Base-by-base conservation (phyloP, 2,888 invertebrate species). In the Ferdinandea cuprea region DNA sequence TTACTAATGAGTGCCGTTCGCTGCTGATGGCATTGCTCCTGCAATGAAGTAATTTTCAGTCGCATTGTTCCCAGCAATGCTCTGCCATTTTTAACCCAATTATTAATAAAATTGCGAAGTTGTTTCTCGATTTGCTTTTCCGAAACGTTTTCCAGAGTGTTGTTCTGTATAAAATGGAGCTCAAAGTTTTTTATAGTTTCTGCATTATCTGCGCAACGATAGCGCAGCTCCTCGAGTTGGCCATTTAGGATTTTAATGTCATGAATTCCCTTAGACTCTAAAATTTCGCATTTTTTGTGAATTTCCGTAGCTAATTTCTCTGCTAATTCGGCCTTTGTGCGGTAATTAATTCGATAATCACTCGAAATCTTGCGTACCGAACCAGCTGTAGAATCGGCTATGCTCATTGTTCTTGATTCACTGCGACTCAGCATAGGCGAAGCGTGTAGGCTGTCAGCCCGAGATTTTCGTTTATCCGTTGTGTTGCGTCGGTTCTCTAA, bases 71-170 rank as follows among this genome's bases (percentile, higher is more conserved):
- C 92, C 28, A 92, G 88, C 48, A 92, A 87, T 0, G 91, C 89
- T 37, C 92, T 91, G 0, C 92, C 91, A 59, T 90, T 91, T 87
- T 92, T 92, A 8, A 92, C 87, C 92, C 93, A 93, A 80, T 92
- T 92, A 3, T 92, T 91, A 86, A 93, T 90, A 86, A 92, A 93
- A 86, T 92, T 89, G 2, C 87, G 86, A 25, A 90, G 71, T 56
- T 91, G 88, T 7, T 87, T 86, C 13, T 89, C 90, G 30, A 89
- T 86, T 78, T 90, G 89, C 4, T 88, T 88, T 21, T 90, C 90
- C 0, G 89, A 87, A 28, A 88, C 89, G 2, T 71, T 59, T 17
- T 86, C 88, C 11, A 90, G 66, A 1, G 85, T 77, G 15, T 87
- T 86, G 56, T 89, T 89, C 0, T 86, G 79, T 28, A 88, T 13